Evolutionary conservation across 2,113 vertebrate genomes (phyloP).

Genomic region (Mungos mungo): DNA sequence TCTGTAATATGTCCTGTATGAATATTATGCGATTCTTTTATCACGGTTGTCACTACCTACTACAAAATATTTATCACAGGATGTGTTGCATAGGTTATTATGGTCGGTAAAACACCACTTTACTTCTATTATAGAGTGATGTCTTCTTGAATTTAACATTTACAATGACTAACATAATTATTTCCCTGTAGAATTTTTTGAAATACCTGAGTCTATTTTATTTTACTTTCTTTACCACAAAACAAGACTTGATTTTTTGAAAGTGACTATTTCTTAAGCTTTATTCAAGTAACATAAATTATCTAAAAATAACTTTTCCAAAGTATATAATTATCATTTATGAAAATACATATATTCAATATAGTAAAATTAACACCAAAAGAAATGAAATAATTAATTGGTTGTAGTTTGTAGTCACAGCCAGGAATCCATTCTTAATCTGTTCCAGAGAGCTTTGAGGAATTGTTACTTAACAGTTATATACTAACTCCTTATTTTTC

Average conservation of each 20-base stretch:
- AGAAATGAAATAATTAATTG: not conserved
- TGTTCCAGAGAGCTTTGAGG: not conserved
- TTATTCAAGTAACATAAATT: not conserved
- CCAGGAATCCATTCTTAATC: not conserved
- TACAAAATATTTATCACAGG: not conserved
- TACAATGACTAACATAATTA: not conserved
- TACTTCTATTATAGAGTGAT: not conserved
- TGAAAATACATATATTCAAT: not conserved
- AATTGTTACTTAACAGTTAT: conserved; percentile 45
- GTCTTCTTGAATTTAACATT: not conserved
- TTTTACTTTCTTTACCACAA: not conserved
- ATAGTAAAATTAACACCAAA: not conserved
- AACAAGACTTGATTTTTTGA: not conserved
- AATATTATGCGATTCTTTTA: not conserved
- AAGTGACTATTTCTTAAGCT: not conserved
- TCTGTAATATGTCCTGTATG: not conserved
- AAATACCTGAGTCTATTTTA: not conserved
- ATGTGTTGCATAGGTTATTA: not conserved
- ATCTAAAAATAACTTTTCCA: not conserved
- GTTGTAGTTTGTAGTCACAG: not conserved
- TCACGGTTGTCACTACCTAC: not conserved
- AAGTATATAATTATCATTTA: not conserved
- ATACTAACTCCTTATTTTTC: not conserved
- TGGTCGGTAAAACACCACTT: not conserved
- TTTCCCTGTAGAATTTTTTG: not conserved